Evolutionary conservation across 2,888 invertebrate genomes (phyloP), one percentile per base, ranked within the genome.

Genomic region (Ochlodes sylvanus): DNA sequence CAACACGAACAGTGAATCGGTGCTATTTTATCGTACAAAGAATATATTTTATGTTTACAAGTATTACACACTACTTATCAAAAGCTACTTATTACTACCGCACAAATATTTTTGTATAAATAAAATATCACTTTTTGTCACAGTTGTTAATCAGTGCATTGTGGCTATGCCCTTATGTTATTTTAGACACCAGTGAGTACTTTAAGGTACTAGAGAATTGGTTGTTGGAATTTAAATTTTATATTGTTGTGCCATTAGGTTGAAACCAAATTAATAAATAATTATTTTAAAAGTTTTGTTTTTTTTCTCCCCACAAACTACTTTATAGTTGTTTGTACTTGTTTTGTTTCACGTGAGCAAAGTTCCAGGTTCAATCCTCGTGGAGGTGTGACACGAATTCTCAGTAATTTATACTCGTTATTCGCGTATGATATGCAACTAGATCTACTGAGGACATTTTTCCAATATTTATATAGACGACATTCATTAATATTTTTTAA

Each of bases 21-120:
- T 58, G 58, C 58, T 58, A 58, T 58, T 19, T 44, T 21, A 58
- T 44, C 58, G 58, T 58, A 58, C 58, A 58, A 58, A 58, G 0
- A 27, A 50, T 19, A 19, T 44, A n/a, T 44, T 44, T 38, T 38
- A 38, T 38, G 38, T 38, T 38, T 9, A 17, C 47, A 47, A 15
- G 12, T 50, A 50, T 6, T 7, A 19, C 47, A 47, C 17, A 47
- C 9, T 47, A 14, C 15, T 17, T 17, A 47, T 42, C 14, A 47
- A 44, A 41, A 41, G n/a, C 44, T 47, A 15, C 47, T 44, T 47
- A 47, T n/a, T 12, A 42, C 5, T 17, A 47, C 15, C 17, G 17
- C 47, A 47, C 15, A 47, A 47, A 47, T 47, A 47, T 47, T 42
- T 1, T 42, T n/a, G n/a, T n/a, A 0, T 42, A 42, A 47, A 17